phyloP scores from a whole-genome alignment of 2,888 invertebrate species.

The Drosophila subsilvestris region DNA sequence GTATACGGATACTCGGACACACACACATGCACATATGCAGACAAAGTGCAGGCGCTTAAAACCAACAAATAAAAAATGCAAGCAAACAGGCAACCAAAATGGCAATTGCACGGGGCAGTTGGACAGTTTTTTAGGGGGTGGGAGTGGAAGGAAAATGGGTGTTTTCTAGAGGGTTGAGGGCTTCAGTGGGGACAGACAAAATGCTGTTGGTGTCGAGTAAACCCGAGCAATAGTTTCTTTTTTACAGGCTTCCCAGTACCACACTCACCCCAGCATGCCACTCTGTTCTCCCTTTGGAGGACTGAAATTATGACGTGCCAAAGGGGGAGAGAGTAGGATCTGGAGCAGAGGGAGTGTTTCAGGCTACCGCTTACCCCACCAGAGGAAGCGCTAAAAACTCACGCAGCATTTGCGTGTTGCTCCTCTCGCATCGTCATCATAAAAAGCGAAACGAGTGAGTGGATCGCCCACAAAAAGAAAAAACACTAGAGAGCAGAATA shows the following conservation, averaged over 20 bases:
- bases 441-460: conserved; percentile 48
- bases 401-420: conserved; percentile 77
- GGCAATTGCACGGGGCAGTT: conserved; percentile 66
- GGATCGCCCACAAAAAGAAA: conserved; percentile 21
- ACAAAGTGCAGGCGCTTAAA: conserved; percentile 74
- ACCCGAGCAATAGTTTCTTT: conserved; percentile 66
- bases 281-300: conserved; percentile 21
- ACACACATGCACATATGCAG: conserved; percentile 22
- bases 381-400: conserved; percentile 47
- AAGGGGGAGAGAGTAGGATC: conserved; percentile 7
- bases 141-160: background rate
- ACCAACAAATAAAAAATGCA: conserved; percentile 77
- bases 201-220: conserved; percentile 71
- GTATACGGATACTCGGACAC: background rate
- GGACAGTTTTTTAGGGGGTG: conserved; percentile 31
- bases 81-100: conserved; percentile 74
- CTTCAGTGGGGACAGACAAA: conserved; percentile 40
- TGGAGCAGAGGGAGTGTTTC: background rate
- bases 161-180: background rate
- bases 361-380: background rate
- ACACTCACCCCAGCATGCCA: conserved; percentile 25
- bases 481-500: conserved; percentile 15
- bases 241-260: conserved; percentile 36
- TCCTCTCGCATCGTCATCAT: conserved; percentile 42
- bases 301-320: conserved; percentile 73